Percentiles rank a stretch among this genome's conserved stretches.
phyloP scores from a whole-genome alignment of 2,797 vertebrate genomes.

The Balearica regulorum region DNA sequence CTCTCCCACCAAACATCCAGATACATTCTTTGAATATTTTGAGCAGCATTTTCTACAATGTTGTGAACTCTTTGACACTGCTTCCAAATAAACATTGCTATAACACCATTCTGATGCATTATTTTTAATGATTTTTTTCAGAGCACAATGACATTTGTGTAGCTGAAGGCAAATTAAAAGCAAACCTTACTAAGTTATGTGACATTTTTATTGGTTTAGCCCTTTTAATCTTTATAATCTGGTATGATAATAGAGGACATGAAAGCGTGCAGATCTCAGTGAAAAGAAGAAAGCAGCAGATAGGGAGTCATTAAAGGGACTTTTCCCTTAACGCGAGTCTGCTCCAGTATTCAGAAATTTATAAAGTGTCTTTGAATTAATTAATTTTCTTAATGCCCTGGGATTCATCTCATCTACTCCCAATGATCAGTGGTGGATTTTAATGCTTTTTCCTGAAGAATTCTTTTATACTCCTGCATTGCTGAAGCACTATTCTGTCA shows the following conservation, averaged over 20 bases:
- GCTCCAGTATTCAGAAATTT: background rate
- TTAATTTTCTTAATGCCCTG: background rate
- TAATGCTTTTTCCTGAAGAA: background rate
- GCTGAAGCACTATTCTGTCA: background rate
- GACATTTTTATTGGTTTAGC: background rate
- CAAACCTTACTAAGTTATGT: background rate
- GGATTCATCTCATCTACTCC: background rate
- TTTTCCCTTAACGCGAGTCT: background rate
- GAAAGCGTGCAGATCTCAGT: background rate
- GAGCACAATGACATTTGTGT: background rate
- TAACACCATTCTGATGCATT: background rate
- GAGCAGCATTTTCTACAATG: background rate
- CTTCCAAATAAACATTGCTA: background rate
- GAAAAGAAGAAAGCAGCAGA: background rate
- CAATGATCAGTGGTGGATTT: background rate
- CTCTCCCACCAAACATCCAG: constrained; percentile 19
- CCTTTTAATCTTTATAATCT: background rate
- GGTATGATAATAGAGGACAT: background rate
- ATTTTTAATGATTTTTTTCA: background rate
- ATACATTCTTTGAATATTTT: constrained; percentile 50
- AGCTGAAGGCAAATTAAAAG: background rate
- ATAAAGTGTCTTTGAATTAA: background rate
- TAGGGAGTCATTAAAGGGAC: background rate
- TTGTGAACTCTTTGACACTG: background rate
- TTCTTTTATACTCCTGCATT: background rate